Base-by-base conservation (phyloP, 2,888 invertebrate genomes). In the Hyppa rectilinea region DNA sequence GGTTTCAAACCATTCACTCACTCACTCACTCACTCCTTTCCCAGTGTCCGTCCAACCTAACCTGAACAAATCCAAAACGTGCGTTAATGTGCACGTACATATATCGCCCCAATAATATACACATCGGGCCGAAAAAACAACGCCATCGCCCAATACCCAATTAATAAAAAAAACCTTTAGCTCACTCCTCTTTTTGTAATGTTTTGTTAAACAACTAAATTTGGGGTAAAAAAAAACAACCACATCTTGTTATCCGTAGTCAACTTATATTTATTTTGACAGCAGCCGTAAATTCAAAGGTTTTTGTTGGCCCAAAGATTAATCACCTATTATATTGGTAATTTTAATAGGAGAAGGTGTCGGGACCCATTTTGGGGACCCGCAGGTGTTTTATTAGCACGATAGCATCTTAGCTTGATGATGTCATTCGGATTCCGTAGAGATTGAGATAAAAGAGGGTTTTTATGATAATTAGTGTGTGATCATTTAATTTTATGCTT, bases 121-220 rank as follows among this genome's bases (percentile, higher is more conserved):
- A 85, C 87, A 87, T 85, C 83, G 65, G 49, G 47, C 87, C 88
- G 87, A 87, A 84, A 85, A 87, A 89, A 88, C 88, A 85, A 85
- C 85, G 75, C 88, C 87, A 90, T 89, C 88, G 74, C 83, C 88
- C 90, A 87, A 92, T 91, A 91, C 86, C 93, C 93, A 93, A 95
- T 95, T 94, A 94, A 95, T 94, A 94, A 92, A 93, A 91, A 89
- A 87, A 83, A 76, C 73, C 63, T 67, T 71, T 74, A 68, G 71
- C 14, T 53, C 47, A 31, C 71, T 80, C 88, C 86, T 89, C 86
- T 91, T 85, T 92, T 94, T 92, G 85, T 92, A 92, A 90, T 91
- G 92, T 94, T 94, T 93, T 94, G 94, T 95, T 92, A 92, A 94
- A 95, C 95, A 94, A 93, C 94, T 95, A 95, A 93, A 95, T 95